Conservation (phyloP, 2,797 vertebrate genomes). For the Vireo griseus region DNA sequence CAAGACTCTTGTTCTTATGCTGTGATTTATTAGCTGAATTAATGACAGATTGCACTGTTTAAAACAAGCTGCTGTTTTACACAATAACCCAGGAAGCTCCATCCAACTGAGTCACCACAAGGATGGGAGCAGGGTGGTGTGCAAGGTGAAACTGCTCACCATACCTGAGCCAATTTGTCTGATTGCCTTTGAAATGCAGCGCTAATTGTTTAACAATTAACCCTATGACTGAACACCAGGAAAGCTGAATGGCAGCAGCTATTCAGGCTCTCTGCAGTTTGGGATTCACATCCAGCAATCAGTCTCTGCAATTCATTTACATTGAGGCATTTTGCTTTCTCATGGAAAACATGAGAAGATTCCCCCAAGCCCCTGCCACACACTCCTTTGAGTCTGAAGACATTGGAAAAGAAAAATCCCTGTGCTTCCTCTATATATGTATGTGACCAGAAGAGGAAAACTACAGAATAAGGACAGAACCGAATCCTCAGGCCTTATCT, state of each 20-base stretch:
- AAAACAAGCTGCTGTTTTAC: constrained; percentile 68
- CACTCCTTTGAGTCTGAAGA: not conserved
- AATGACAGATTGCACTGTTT: constrained; percentile 69
- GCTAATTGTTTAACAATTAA: constrained; percentile 70
- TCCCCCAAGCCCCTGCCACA: not conserved
- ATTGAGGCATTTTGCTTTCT: not conserved
- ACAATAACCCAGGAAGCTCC: constrained; percentile 20
- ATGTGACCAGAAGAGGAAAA: not conserved
- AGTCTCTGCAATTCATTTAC: not conserved
- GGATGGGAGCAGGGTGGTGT: not conserved
- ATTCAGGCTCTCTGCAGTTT: not conserved
- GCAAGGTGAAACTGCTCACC: constrained; percentile 46
- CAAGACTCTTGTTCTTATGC: constrained; percentile 67
- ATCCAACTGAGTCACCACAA: constrained; percentile 20
- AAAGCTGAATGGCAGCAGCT: constrained; percentile 50
- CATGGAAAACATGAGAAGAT: not conserved
- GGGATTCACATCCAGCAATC: constrained; percentile 9
- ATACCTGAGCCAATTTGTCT: constrained; percentile 77
- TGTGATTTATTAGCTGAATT: constrained; percentile 76
- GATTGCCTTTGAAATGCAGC: constrained; percentile 55
- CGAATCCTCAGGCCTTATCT: not conserved
- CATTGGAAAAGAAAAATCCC: not conserved
- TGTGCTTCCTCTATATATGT: not conserved
- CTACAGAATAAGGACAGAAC: not conserved
- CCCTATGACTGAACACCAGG: constrained; percentile 53